A percentile compares a stretch with the other conserved stretches of the same genome.
Evolutionary conservation across 1,140 invertebrate genomes (phyloP).

Genomic region (Plectus sambesii): DNA sequence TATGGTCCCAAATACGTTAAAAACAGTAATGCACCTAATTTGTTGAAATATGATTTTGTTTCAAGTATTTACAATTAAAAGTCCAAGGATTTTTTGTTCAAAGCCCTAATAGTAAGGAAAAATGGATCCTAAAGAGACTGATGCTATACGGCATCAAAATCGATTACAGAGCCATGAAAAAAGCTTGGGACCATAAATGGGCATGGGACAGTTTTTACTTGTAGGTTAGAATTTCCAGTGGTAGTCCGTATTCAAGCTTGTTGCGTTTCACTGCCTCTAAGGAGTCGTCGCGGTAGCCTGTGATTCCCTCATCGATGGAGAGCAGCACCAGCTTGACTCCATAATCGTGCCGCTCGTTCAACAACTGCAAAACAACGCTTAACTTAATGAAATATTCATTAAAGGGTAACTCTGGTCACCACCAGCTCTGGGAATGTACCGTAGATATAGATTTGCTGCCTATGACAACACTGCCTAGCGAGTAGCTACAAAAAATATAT

Average conservation of each 20-base stretch:
- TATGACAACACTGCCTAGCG: too few relatives aligned
- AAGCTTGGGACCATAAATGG: conserved; percentile 10
- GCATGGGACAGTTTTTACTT: conserved; percentile 54
- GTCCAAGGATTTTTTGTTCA: neutral
- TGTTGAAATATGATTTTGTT: neutral
- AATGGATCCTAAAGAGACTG: neutral
- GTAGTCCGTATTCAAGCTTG: conserved; percentile 77
- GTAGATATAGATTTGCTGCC: too few relatives aligned
- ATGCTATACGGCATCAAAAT: neutral
- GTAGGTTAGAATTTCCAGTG: conserved; percentile 90
- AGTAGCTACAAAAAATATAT: too few relatives aligned
- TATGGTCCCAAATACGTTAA: neutral
- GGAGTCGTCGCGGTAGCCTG: conserved; percentile 91
- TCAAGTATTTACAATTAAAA: neutral
- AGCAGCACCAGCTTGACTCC: conserved; percentile 77
- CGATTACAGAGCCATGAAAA: conserved; percentile 7
- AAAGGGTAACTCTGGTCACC: too few relatives aligned
- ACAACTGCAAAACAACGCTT: conserved; percentile 71
- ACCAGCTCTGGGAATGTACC: too few relatives aligned
- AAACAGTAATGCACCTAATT: too few relatives aligned
- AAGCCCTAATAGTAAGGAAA: neutral
- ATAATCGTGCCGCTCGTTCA: conserved; percentile 85
- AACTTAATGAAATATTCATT: too few relatives aligned
- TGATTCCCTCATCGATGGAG: conserved; percentile 97
- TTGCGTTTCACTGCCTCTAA: conserved; percentile 62